phyloP scores from a whole-genome alignment of 1,140 invertebrate species.

The Hylyphantes graminicola region DNA sequence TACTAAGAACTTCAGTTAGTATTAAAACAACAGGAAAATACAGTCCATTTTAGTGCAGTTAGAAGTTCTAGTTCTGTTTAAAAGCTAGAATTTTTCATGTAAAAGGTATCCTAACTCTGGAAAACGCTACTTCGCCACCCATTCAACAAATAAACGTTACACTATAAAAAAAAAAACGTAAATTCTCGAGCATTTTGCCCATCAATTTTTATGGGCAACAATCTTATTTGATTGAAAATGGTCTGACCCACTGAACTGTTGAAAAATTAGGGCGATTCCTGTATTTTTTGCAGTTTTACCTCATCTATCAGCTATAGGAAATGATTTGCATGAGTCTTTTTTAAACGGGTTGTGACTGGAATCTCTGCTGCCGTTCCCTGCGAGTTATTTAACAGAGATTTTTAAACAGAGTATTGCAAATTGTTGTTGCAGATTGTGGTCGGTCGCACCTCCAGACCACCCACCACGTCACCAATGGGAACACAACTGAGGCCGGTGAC shows the following conservation, averaged over 20 bases:
- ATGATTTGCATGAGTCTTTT: neutral
- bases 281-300: neutral
- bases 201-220: neutral
- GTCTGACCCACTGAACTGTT: neutral
- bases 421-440: slow-evolving; percentile 22
- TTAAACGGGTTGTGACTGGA: neutral
- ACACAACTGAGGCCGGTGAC: neutral
- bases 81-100: too few relatives aligned
- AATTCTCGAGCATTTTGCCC: neutral
- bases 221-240: neutral
- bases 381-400: neutral
- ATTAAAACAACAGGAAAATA: too few relatives aligned
- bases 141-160: too few relatives aligned
- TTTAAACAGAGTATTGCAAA: neutral
- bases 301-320: neutral
- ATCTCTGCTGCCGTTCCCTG: neutral
- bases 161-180: too few relatives aligned
- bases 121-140: too few relatives aligned
- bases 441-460: neutral
- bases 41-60: too few relatives aligned
- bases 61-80: too few relatives aligned
- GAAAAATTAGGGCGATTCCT: neutral
- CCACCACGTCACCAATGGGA: neutral
- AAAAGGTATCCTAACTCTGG: too few relatives aligned
- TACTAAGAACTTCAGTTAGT: too few relatives aligned